phyloP scores from a whole-genome alignment of 1,140 invertebrate genomes.

The Drosophila repletoides region DNA sequence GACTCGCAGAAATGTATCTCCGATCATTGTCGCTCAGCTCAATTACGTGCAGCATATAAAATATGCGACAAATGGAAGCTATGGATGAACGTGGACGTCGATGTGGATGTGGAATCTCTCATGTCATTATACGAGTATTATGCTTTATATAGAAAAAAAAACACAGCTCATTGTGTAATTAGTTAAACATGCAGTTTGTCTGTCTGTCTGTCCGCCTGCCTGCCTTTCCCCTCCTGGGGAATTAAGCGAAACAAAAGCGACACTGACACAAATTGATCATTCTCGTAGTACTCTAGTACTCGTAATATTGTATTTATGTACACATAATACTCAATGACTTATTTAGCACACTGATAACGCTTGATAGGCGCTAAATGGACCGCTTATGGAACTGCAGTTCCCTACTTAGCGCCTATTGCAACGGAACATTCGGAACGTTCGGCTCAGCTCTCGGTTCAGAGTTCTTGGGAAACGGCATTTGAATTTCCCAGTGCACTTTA shows the following conservation, averaged over 20 bases:
- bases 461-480: not conserved
- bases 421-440: not conserved
- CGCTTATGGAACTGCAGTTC: not conserved
- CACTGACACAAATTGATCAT: conserved; percentile 37
- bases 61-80: conserved; percentile 44
- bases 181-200: conserved; percentile 30
- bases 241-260: conserved; percentile 10
- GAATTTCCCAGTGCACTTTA: not conserved
- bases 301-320: conserved; percentile 7
- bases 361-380: conserved; percentile 25
- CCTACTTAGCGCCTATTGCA: too few species aligned
- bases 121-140: not conserved
- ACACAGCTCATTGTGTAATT: conserved; percentile 53
- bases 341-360: conserved; percentile 38
- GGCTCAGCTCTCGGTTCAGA: not conserved
- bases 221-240: not conserved
- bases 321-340: conserved; percentile 17
- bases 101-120: conserved; percentile 10
- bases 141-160: not conserved
- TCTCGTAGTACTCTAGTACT: too few species aligned
- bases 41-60: conserved; percentile 41
- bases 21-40: conserved; percentile 6
- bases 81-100: not conserved
- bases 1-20: too few species aligned
- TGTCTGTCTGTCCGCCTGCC: not conserved